These are phyloP conservation scores for Circaetus gallicus DNA, from an alignment of 2,113 vertebrate genomes.

Conservation along the genomic window DNA sequence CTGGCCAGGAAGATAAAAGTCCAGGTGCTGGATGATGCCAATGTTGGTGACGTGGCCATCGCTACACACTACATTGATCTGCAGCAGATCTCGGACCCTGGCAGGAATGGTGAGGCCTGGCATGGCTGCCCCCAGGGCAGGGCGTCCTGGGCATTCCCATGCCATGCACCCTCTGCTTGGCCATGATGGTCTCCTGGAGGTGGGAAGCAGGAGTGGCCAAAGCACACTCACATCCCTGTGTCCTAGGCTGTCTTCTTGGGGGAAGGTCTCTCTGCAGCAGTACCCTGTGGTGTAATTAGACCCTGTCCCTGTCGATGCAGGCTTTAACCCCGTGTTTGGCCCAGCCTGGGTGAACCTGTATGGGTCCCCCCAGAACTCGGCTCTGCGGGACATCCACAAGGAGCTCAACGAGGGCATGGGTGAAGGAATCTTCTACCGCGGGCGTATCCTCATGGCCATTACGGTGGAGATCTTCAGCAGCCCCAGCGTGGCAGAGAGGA, in stretches of 20 bases:
- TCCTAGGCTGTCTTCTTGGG: not conserved
- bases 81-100: constrained; percentile 86
- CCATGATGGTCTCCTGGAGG: not conserved
- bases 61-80: constrained; percentile 90
- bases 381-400: constrained; percentile 82
- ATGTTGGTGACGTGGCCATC: constrained; percentile 79
- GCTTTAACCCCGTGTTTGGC: constrained; percentile 90
- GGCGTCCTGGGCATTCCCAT: not conserved
- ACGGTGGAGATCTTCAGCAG: constrained; percentile 81
- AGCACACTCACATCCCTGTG: rapidly evolving
- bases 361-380: constrained; percentile 85
- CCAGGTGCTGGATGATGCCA: constrained; percentile 87
- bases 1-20: constrained; percentile 86
- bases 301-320: constrained; percentile 38
- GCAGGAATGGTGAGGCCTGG: constrained; percentile 80
- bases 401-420: constrained; percentile 87
- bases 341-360: constrained; percentile 91
- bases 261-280: not conserved
- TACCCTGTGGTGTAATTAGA: not conserved
- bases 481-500: constrained; percentile 60
- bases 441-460: constrained; percentile 83
- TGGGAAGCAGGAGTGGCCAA: not conserved
- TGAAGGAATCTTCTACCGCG: constrained; percentile 87
- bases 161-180: not conserved
- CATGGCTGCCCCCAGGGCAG: not conserved